A percentile compares a stretch with the other conserved stretches of the same genome.
These are phyloP conservation scores for Argentina silus DNA, from an alignment of 2,797 vertebrate genomes.

Conservation along the genomic window DNA sequence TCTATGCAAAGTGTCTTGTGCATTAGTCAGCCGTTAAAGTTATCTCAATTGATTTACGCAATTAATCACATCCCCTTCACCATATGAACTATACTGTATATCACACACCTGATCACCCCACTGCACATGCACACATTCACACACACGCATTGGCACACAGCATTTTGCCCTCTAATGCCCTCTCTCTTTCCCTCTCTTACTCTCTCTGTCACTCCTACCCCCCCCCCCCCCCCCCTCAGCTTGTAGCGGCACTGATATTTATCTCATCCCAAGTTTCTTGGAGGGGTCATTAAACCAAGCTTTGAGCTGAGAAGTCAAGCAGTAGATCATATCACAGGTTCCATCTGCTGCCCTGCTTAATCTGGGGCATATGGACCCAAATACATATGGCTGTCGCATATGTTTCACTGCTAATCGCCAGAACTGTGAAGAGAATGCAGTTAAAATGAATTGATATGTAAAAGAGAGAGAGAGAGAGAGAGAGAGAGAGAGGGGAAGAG, in stretches of 20 bases:
- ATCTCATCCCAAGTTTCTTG: conserved; percentile 68
- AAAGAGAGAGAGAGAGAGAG: neutral
- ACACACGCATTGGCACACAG: neutral
- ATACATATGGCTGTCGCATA: conserved; percentile 70
- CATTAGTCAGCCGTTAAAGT: conserved; percentile 1
- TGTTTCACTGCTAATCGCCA: conserved; percentile 67
- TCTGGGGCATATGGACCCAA: conserved; percentile 68
- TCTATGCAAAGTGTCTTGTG: neutral
- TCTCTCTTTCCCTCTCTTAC: too few species aligned
- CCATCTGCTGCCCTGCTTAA: conserved; percentile 74
- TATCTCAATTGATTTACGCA: conserved; percentile 1
- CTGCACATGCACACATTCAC: conserved; percentile 19
- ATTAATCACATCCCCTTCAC: neutral
- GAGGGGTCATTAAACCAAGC: conserved; percentile 76
- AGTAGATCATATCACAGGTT: conserved; percentile 72
- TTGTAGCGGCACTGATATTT: conserved; percentile 62
- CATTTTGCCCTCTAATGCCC: too few species aligned
- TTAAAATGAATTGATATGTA: conserved; percentile 56
- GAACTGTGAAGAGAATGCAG: conserved; percentile 46
- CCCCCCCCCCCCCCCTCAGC: conserved; percentile 51
- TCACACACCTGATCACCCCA: neutral
- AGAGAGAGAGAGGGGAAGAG: conserved; percentile 27
- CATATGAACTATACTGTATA: neutral
- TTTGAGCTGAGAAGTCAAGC: conserved; percentile 69
- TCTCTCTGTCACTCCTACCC: too few species aligned